Evolutionary conservation across 2,113 vertebrate genomes (phyloP).

Genomic region (Lucifuga dentata): DNA sequence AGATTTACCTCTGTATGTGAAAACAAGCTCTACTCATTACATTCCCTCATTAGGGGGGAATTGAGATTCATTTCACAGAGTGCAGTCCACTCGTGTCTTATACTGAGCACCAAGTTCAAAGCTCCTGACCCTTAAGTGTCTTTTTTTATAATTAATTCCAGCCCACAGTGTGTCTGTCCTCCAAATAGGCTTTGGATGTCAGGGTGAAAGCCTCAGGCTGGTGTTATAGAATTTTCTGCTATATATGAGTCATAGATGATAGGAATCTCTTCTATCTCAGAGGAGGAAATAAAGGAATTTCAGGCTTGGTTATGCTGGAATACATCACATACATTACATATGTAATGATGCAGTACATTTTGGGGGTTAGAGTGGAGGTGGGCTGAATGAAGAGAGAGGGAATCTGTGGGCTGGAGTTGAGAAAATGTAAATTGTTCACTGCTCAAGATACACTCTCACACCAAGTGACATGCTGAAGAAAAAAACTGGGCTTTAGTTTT

Average conservation of each 20-base stretch:
- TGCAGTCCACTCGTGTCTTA: conserved; percentile 18
- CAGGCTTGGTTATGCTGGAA: not conserved
- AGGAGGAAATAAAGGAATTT: not conserved
- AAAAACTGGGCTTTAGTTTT: no score
- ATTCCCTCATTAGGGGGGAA: conserved; percentile 14
- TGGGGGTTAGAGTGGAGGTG: no score
- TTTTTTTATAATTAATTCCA: conserved; percentile 37
- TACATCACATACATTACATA: no score
- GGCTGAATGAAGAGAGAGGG: not conserved
- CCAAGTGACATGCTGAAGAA: no score
- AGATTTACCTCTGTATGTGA: not conserved
- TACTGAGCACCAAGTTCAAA: conserved; percentile 24
- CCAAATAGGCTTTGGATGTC: conserved; percentile 27
- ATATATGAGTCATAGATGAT: not conserved
- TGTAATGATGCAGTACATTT: no score
- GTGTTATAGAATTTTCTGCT: not conserved
- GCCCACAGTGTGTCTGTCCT: conserved; percentile 14
- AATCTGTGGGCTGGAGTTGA: not conserved
- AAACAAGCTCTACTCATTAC: conserved; percentile 6
- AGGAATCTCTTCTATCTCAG: not conserved
- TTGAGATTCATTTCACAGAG: conserved; percentile 7
- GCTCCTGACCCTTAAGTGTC: conserved; percentile 19
- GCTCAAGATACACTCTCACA: no score
- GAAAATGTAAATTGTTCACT: no score
- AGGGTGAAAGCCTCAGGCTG: not conserved